Conservation (phyloP, 2,113 vertebrate genomes). For the Abramis brama region DNA sequence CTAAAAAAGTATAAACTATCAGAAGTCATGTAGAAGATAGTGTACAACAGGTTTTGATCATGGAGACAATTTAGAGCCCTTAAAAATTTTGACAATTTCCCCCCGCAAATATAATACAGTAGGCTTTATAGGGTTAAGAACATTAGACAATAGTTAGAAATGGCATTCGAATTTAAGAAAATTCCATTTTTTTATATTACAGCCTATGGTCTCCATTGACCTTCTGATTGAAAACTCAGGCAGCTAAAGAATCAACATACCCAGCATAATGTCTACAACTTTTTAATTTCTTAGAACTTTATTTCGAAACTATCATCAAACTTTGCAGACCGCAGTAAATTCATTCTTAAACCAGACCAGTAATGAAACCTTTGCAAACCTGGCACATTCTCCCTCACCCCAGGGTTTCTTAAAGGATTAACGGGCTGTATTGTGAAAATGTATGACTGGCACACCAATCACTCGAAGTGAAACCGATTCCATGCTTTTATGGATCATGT, state of each 20-base stretch:
- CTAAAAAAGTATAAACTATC: background rate
- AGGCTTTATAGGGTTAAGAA: background rate
- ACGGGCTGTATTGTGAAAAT: slow-evolving; percentile 1
- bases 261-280: background rate
- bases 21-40: background rate
- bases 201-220: background rate
- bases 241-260: background rate
- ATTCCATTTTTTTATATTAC: background rate
- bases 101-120: background rate
- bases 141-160: background rate
- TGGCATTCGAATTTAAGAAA: background rate
- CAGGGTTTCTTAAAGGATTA: slow-evolving; percentile 7
- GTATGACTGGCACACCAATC: slow-evolving; percentile 1
- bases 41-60: background rate
- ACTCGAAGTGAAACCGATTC: background rate
- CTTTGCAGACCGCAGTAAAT: background rate
- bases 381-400: background rate
- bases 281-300: background rate
- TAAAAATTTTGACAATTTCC: too few relatives aligned
- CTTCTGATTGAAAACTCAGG: background rate
- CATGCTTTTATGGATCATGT: slow-evolving; percentile 29
- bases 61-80: background rate
- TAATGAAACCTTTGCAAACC: slow-evolving; percentile 7
- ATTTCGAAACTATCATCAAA: background rate
- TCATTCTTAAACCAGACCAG: background rate